Percentiles rank a stretch among this genome's conserved stretches.
phyloP scores from a whole-genome alignment of 1,140 invertebrate species.

The Lepidurus couesii region DNA sequence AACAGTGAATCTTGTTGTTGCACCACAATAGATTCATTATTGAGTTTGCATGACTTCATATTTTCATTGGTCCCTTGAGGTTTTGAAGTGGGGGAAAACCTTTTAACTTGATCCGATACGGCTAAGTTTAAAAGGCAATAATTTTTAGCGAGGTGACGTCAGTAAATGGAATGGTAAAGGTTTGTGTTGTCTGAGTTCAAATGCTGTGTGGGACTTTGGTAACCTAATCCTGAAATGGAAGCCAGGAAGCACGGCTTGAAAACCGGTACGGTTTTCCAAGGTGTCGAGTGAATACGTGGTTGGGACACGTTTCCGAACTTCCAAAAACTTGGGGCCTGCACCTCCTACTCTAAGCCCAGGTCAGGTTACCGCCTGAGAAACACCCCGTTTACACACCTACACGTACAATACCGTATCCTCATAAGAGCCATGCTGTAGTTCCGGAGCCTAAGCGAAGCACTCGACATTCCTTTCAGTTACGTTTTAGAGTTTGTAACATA shows the following conservation, averaged over 20 bases:
- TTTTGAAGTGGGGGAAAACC: no score
- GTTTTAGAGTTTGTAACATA: not conserved
- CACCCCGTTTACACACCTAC: constrained; percentile 20
- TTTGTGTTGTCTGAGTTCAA: not conserved
- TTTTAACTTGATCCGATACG: no score
- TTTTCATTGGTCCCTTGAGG: no score
- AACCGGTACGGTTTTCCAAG: constrained; percentile 5
- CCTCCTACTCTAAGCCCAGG: not conserved
- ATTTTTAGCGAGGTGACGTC: not conserved
- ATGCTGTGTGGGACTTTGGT: not conserved
- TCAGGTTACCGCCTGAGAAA: not conserved
- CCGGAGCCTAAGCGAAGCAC: not conserved
- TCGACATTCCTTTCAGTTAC: constrained; percentile 5
- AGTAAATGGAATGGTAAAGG: not conserved
- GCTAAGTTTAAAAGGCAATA: not conserved
- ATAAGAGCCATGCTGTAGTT: not conserved
- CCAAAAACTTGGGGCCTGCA: not conserved
- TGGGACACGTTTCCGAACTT: not conserved
- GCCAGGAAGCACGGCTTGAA: not conserved
- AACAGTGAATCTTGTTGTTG: no score
- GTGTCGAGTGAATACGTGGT: constrained; percentile 8
- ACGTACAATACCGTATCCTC: not conserved
- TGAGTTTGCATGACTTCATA: no score
- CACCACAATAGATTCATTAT: no score
- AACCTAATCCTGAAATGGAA: not conserved